Evolutionary conservation across 2,888 invertebrate species (phyloP).

Genomic region (Thalpophila matura): DNA sequence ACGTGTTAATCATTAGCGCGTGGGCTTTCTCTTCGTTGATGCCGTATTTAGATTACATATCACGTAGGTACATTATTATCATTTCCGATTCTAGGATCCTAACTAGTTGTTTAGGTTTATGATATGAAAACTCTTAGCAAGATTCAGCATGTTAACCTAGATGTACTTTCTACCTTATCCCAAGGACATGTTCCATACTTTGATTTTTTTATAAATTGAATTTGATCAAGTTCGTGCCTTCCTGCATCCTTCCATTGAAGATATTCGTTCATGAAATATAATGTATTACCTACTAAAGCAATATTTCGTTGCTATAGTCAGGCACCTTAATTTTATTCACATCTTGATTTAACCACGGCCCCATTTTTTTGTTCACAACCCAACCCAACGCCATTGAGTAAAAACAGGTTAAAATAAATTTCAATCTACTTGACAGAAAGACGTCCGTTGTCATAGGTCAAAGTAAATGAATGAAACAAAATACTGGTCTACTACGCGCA

Average conservation of each 20-base stretch:
- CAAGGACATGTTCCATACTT: no score
- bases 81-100: neutral
- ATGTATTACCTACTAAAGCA: neutral
- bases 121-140: neutral
- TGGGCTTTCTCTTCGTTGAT: slow-evolving; percentile 12
- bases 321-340: slow-evolving; percentile 11
- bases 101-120: neutral
- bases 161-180: no score
- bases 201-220: neutral
- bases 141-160: no score
- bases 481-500: neutral
- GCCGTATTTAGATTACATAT: neutral
- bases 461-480: slow-evolving; percentile 16
- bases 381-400: neutral
- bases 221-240: neutral
- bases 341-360: neutral
- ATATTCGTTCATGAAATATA: slow-evolving; percentile 1
- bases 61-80: no score
- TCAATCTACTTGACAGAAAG: slow-evolving; percentile 12
- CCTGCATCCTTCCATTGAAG: neutral
- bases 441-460: slow-evolving; percentile 21
- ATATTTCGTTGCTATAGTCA: neutral
- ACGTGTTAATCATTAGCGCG: slow-evolving; percentile 16
- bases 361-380: neutral
- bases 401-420: slow-evolving; percentile 30